Base-by-base conservation (phyloP, 1,140 invertebrate genomes). In the Zophobas morio region DNA sequence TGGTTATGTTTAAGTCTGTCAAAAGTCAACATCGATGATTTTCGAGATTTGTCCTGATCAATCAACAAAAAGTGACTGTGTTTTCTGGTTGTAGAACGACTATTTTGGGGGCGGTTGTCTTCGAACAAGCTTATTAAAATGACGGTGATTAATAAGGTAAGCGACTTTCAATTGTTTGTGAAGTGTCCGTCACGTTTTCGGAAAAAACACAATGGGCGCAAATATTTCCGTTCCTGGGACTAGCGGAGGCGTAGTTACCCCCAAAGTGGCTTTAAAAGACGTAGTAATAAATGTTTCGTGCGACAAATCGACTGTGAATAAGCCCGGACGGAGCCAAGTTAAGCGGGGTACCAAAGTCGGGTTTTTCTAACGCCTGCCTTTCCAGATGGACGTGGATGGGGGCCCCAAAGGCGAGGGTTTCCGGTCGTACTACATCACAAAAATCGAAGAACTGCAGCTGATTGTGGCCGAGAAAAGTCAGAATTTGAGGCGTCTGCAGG, bases 391-490 rank as follows among this genome's bases (percentile, higher is more conserved):
- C 77, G 90, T 96, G 60, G 96, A 97, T 87, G 90, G 93, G 8
- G 90, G 86, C 2, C 78, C 84, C 0, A 94, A 92, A 82, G 94
- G 94, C 34, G 96, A 98, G 86, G 97, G 97, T 20, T 96, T 99
- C 82, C 91, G 94, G 71, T 94, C 95, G 1, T 99, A 99, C 88
- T 99, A 98, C 83, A 94, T 97, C 80, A 96, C 96, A 42, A 99
- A 99, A 90, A 99, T 98, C 76, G 98, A 99, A 89, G 97, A 99
- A 87, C 87, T 99, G 1, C 96, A 98, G 86, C 89, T 99, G 37
- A 93, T 96, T 82, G 97, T 99, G 2, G 95, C 96, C 36, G 98
- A 99, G 81, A 99, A 99, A 86, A 96, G 95, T 82, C 98, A 99
- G 88, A 99, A 99, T 89, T 89, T 99, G 34, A 90, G 98, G 77